These are phyloP conservation scores for Nomia melanderi DNA, from an alignment of 1,140 invertebrate species.

Conservation along the genomic window DNA sequence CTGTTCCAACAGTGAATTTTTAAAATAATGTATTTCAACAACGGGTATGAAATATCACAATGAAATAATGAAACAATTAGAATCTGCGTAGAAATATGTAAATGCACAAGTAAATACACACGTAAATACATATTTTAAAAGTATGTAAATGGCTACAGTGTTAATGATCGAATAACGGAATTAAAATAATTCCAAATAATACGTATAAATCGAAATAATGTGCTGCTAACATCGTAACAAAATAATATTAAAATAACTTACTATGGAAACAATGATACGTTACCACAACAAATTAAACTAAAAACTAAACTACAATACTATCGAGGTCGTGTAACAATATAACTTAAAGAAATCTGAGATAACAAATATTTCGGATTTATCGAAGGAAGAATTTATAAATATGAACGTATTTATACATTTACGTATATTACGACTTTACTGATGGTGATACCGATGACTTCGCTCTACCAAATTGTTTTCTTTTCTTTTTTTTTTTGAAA, in stretches of 20 bases:
- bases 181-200: background rate
- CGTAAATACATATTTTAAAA: background rate
- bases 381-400: background rate
- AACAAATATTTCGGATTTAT: background rate
- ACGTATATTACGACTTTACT: background rate
- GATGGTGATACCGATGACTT: conserved; percentile 9
- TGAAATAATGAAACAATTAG: background rate
- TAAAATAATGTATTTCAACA: background rate
- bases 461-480: conserved; percentile 19
- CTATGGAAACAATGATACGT: background rate
- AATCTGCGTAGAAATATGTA: background rate
- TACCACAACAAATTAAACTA: background rate
- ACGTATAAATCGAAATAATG: background rate
- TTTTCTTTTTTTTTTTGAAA: conserved; percentile 7
- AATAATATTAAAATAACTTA: no score
- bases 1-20: background rate
- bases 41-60: background rate
- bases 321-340: no score
- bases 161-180: background rate
- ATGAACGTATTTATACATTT: no score
- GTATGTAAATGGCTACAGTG: background rate
- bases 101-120: background rate
- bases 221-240: background rate
- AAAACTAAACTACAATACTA: no score
- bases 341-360: no score